Evolutionary conservation across 2,113 vertebrate genomes (phyloP).

Genomic region (Anthoscopus minutus): DNA sequence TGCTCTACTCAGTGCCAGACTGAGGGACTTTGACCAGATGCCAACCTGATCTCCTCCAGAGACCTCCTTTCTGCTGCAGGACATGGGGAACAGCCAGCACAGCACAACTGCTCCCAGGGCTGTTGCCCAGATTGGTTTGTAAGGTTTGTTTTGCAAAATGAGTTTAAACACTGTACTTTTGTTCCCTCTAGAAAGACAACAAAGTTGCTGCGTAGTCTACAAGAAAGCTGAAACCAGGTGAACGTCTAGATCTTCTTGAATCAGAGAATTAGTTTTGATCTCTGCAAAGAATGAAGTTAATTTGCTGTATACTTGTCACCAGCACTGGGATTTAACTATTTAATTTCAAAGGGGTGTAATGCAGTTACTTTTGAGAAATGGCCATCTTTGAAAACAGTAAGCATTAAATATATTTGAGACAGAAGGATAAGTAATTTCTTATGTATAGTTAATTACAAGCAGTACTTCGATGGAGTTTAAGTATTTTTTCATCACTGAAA

Average conservation of each 20-base stretch:
- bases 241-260: constrained; percentile 74
- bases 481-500: constrained; percentile 87
- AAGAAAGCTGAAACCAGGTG: constrained; percentile 60
- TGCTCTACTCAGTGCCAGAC: neutral
- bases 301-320: constrained; percentile 88
- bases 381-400: constrained; percentile 72
- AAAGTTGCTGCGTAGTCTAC: constrained; percentile 90
- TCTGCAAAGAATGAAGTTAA: constrained; percentile 82
- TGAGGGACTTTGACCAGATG: too few relatives aligned
- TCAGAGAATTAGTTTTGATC: constrained; percentile 74
- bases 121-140: neutral
- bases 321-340: constrained; percentile 84
- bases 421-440: constrained; percentile 78
- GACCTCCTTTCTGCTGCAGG: neutral
- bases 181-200: constrained; percentile 89
- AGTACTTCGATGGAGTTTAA: constrained; percentile 79
- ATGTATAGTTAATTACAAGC: constrained; percentile 78
- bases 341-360: constrained; percentile 73
- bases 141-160: neutral
- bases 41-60: accelerated
- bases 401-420: constrained; percentile 80
- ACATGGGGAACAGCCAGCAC: neutral
- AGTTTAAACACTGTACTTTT: constrained; percentile 7
- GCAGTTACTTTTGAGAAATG: constrained; percentile 72
- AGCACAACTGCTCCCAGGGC: neutral